Percentiles rank a stretch among this genome's conserved stretches.
Conservation (phyloP, 2,797 vertebrate genomes). For the Cynodonichthys magdalenae region DNA sequence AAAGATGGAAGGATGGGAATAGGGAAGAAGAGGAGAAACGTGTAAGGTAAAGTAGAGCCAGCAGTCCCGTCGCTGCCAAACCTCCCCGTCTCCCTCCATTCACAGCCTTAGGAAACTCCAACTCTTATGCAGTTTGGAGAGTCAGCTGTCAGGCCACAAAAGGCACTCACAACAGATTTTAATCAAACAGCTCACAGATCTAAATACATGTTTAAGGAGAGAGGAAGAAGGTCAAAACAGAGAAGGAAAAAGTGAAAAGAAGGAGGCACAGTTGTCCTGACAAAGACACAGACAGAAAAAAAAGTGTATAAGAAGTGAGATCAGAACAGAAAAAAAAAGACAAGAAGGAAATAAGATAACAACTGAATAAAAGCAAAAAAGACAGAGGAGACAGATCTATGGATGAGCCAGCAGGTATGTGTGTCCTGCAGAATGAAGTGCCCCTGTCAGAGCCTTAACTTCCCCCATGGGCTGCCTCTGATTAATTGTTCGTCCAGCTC, state of each 20-base stretch:
- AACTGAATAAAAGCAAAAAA: constrained; percentile 22
- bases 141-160: constrained; percentile 48
- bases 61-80: constrained; percentile 26
- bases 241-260: not conserved
- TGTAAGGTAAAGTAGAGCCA: constrained; percentile 62
- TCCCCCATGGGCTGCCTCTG: constrained; percentile 75
- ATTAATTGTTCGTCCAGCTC: constrained; percentile 82
- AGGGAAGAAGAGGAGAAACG: constrained; percentile 18
- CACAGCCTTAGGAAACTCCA: constrained; percentile 31
- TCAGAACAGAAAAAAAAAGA: constrained; percentile 23
- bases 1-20: constrained; percentile 47
- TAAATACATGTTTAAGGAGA: constrained; percentile 37
- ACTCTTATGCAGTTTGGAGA: constrained; percentile 42
- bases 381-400: constrained; percentile 32
- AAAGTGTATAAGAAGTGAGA: constrained; percentile 3
- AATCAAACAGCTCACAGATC: constrained; percentile 34
- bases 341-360: constrained; percentile 28
- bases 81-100: constrained; percentile 16
- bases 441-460: constrained; percentile 72
- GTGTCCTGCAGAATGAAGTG: constrained; percentile 76
- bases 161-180: constrained; percentile 34
- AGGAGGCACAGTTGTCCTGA: constrained; percentile 9
- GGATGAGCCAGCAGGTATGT: constrained; percentile 51
- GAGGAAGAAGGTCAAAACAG: constrained; percentile 8
- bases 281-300: not conserved